Percentiles rank a stretch among this genome's conserved stretches.
Evolutionary conservation across 2,888 invertebrate species (phyloP).

Genomic region (Amphipoea oculea): DNA sequence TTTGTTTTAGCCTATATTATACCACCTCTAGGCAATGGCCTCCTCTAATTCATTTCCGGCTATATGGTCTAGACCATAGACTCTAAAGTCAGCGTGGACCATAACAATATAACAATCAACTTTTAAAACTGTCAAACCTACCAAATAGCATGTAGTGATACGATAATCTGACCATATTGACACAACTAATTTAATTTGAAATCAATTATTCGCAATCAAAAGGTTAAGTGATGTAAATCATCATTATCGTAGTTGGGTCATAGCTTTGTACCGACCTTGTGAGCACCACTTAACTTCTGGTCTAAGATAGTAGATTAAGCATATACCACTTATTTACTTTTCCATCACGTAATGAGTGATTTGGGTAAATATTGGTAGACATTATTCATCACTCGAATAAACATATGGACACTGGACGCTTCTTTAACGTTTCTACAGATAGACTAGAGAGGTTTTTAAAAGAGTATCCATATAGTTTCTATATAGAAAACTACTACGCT

Average conservation of each 20-base stretch:
- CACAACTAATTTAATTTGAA: constrained; percentile 18
- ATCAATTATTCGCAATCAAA: constrained; percentile 39
- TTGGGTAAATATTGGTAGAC: neutral
- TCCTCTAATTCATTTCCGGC: neutral
- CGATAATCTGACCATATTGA: neutral
- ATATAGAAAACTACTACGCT: neutral
- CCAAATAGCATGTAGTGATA: neutral
- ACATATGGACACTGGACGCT: neutral
- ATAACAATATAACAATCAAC: neutral
- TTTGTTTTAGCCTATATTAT: neutral
- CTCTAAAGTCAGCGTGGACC: neutral
- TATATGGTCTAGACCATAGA: neutral
- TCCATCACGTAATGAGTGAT: neutral
- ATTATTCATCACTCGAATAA: neutral
- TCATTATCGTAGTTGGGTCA: constrained; percentile 23
- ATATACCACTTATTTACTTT: constrained; percentile 6
- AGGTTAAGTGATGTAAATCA: constrained; percentile 52
- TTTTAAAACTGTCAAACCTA: neutral
- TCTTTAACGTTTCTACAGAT: neutral
- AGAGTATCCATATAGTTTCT: neutral
- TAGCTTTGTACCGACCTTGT: constrained; percentile 19
- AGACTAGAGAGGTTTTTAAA: neutral
- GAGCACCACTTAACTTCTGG: constrained; percentile 22
- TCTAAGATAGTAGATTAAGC: constrained; percentile 19
- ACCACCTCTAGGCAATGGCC: neutral